These are phyloP conservation scores for Flabesymbios commensalis DNA, from an alignment of 2,888 invertebrate species.

Conservation along the genomic window DNA sequence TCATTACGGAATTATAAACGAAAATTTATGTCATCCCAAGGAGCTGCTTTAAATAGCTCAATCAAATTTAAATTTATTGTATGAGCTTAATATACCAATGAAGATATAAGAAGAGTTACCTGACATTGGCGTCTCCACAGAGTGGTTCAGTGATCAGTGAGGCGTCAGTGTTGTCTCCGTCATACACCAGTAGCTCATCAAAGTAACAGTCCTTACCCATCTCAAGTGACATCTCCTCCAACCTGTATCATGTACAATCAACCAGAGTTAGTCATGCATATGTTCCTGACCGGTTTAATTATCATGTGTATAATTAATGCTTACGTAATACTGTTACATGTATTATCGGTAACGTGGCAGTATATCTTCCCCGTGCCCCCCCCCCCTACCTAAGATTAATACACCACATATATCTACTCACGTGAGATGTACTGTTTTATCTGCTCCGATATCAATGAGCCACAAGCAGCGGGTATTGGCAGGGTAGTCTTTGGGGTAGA, in stretches of 20 bases:
- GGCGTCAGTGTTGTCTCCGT: constrained; percentile 4
- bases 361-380: too few relatives aligned
- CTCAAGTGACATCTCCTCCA: constrained; percentile 8
- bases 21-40: too few relatives aligned
- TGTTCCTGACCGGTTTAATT: too few relatives aligned
- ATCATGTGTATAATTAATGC: too few relatives aligned
- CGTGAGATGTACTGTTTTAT: constrained; percentile 23
- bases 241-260: neutral
- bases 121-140: constrained; percentile 5
- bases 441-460: constrained; percentile 11
- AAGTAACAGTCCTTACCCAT: constrained; percentile 16
- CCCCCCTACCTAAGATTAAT: too few relatives aligned
- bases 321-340: too few relatives aligned
- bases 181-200: constrained; percentile 18
- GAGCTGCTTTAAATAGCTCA: too few relatives aligned
- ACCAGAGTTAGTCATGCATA: too few relatives aligned
- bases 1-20: too few relatives aligned
- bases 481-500: constrained; percentile 28
- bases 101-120: neutral
- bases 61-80: too few relatives aligned
- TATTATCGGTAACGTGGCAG: too few relatives aligned
- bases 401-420: neutral
- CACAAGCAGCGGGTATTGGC: constrained; percentile 23
- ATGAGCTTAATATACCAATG: too few relatives aligned
- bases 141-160: constrained; percentile 12